Conservation (phyloP, 2,113 vertebrate genomes). For the Lamprotornis superbus region DNA sequence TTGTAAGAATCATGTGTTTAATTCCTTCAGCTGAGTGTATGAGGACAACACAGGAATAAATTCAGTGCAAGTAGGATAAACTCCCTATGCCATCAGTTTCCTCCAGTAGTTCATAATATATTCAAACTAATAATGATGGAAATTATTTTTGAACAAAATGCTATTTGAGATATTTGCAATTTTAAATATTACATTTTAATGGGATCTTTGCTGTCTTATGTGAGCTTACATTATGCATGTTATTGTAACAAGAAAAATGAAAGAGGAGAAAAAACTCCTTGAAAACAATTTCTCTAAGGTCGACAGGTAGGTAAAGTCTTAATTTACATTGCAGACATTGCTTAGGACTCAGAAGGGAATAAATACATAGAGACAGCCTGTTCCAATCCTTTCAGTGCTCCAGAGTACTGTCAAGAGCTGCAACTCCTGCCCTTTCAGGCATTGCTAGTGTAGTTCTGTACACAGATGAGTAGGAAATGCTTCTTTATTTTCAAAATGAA, state of each 20-base stretch:
- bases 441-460: neutral
- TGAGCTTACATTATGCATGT: neutral
- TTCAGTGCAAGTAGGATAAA: neutral
- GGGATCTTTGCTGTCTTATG: neutral
- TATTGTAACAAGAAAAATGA: neutral
- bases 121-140: constrained; percentile 8
- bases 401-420: neutral
- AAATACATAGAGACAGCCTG: neutral
- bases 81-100: neutral
- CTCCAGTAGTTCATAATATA: neutral
- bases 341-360: neutral
- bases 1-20: constrained; percentile 3
- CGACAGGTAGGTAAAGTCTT: neutral
- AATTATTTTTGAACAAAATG: neutral
- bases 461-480: neutral
- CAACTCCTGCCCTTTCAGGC: neutral
- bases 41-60: neutral
- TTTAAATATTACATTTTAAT: constrained; percentile 8
- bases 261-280: neutral
- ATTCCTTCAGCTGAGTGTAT: constrained; percentile 17
- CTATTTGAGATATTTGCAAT: neutral
- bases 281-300: neutral
- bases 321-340: neutral
- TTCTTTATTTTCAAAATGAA: constrained; percentile 55
- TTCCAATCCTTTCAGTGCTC: neutral